Conservation (phyloP, 1,140 invertebrate genomes). For the Yoshiicerus persimilis region DNA sequence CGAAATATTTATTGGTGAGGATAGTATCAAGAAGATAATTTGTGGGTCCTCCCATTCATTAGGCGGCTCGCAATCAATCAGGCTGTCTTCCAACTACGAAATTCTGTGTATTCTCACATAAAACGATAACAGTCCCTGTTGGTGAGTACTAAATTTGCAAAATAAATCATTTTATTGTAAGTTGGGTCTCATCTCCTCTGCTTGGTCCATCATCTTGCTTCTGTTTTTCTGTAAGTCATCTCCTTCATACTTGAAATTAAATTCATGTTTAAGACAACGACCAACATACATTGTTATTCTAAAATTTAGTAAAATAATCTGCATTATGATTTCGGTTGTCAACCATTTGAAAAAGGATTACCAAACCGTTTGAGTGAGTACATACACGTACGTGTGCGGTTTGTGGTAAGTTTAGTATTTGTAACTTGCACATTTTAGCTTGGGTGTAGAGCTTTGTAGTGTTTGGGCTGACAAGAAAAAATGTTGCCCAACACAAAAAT, state of each 20-base stretch:
- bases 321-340: slow-evolving; percentile 6
- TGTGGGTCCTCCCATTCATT: slow-evolving; percentile 47
- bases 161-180: background rate
- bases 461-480: background rate
- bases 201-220: background rate
- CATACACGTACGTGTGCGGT: slow-evolving; percentile 1
- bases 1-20: slow-evolving; percentile 26
- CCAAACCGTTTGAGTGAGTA: background rate
- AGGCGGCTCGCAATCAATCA: slow-evolving; percentile 34
- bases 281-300: background rate
- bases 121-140: slow-evolving; percentile 34
- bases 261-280: background rate
- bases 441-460: slow-evolving; percentile 3
- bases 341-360: background rate
- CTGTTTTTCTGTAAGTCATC: slow-evolving; percentile 13
- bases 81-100: slow-evolving; percentile 34
- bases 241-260: background rate
- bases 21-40: slow-evolving; percentile 36
- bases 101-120: slow-evolving; percentile 22
- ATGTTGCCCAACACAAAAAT: background rate
- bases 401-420: slow-evolving; percentile 14
- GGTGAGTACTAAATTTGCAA: slow-evolving; percentile 35
- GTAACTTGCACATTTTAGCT: background rate
- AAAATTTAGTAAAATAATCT: background rate
- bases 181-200: background rate